Evolutionary conservation across 2,113 vertebrate genomes (phyloP).

Genomic region (Nematolebias whitei): DNA sequence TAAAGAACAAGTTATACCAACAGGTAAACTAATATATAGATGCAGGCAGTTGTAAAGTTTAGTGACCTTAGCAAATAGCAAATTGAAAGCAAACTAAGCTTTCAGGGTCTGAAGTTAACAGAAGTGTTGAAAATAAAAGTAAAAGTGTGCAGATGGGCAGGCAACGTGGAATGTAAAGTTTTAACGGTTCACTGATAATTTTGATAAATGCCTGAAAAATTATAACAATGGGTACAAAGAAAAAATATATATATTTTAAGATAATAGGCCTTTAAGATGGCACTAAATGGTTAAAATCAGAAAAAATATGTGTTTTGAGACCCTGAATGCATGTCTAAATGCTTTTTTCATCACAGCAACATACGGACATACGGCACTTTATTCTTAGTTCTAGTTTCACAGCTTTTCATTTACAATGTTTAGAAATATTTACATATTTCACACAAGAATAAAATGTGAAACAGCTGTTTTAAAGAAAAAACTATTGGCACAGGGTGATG

Average conservation of each 20-base stretch:
- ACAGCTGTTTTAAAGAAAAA: constrained; percentile 17
- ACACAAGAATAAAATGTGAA: constrained; percentile 66
- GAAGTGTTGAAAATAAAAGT: too few relatives aligned
- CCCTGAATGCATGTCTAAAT: constrained; percentile 46
- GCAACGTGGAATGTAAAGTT: constrained; percentile 9
- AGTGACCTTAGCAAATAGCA: too few relatives aligned
- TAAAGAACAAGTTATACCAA: constrained; percentile 28
- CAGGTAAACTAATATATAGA: constrained; percentile 43
- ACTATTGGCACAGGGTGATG: constrained; percentile 79
- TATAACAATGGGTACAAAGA: not conserved
- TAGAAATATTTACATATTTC: constrained; percentile 63
- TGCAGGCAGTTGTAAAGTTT: too few relatives aligned
- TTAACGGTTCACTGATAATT: not conserved
- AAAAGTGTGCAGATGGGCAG: constrained; percentile 12
- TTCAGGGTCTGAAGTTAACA: too few relatives aligned
- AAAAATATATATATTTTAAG: not conserved
- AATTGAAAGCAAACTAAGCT: too few relatives aligned
- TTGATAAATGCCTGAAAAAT: not conserved
- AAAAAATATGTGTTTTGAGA: constrained; percentile 59
- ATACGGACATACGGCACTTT: constrained; percentile 77
- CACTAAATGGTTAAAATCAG: not conserved
- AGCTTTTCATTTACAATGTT: constrained; percentile 65
- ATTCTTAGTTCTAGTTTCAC: constrained; percentile 66
- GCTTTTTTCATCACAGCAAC: constrained; percentile 54
- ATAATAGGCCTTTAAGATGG: constrained; percentile 1